Evolutionary conservation across 2,888 invertebrate species (phyloP).

Genomic region (Dexiosoma caninum): DNA sequence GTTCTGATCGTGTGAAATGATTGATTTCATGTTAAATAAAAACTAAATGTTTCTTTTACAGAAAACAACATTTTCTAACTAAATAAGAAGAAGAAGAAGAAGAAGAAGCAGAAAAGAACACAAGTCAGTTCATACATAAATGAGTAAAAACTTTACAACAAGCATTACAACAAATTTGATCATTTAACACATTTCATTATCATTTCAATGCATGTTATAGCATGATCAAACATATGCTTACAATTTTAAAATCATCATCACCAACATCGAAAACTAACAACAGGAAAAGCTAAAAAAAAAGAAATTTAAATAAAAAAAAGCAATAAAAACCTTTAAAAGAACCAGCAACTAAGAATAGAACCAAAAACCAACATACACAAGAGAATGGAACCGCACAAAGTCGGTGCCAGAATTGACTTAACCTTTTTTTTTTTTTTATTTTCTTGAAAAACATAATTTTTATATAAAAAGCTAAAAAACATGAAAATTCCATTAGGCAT

Average conservation of each 20-base stretch:
- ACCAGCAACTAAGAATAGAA: constrained; percentile 19
- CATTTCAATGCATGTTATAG: constrained; percentile 54
- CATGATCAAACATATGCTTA: constrained; percentile 62
- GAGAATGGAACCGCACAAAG: not conserved
- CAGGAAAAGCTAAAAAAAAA: not conserved
- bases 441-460: constrained; percentile 31
- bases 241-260: constrained; percentile 43
- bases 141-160: constrained; percentile 46
- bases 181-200: constrained; percentile 63
- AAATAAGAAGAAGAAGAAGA: too few relatives aligned
- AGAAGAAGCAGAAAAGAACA: not conserved
- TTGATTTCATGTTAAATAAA: constrained; percentile 32
- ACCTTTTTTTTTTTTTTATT: constrained; percentile 28
- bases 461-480: constrained; percentile 48
- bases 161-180: constrained; percentile 61
- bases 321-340: constrained; percentile 41
- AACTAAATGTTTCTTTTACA: constrained; percentile 18
- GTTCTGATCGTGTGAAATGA: not conserved
- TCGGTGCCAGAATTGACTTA: constrained; percentile 28
- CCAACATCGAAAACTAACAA: not conserved
- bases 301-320: not conserved
- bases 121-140: not conserved
- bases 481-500: constrained; percentile 64
- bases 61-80: constrained; percentile 16
- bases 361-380: not conserved